Evolutionary conservation across 2,113 vertebrate species (phyloP).

Genomic region (Lophius piscatorius): DNA sequence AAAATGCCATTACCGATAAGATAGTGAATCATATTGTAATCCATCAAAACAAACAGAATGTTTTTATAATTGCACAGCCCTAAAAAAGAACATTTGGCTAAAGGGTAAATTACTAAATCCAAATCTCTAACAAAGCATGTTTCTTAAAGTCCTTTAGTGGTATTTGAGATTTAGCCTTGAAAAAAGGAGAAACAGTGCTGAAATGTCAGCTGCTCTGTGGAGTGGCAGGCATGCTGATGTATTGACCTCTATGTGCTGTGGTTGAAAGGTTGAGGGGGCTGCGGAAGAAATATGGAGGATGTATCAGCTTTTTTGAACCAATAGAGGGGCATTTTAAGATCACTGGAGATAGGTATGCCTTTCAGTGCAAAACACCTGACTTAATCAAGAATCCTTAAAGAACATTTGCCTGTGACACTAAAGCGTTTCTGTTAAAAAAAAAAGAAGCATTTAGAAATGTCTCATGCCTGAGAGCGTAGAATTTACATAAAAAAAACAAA

Average conservation of each 20-base stretch:
- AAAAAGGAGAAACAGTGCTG: constrained; percentile 29
- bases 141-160: constrained; percentile 25
- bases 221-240: constrained; percentile 64
- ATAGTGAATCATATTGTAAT: too few relatives aligned
- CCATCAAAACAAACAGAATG: too few relatives aligned
- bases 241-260: constrained; percentile 66
- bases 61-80: too few relatives aligned
- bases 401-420: too few relatives aligned
- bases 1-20: too few relatives aligned
- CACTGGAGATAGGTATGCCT: constrained; percentile 19
- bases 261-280: constrained; percentile 55
- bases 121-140: constrained; percentile 13
- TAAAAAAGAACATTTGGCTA: too few relatives aligned
- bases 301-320: constrained; percentile 44
- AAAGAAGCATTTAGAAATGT: too few relatives aligned
- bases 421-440: too few relatives aligned
- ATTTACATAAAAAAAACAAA: constrained; percentile 13
- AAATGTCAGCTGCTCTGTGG: constrained; percentile 69
- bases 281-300: constrained; percentile 37
- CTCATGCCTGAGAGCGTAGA: too few relatives aligned
- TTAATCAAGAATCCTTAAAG: constrained; percentile 16
- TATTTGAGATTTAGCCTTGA: constrained; percentile 43
- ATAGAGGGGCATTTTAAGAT: constrained; percentile 47
- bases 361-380: constrained; percentile 25
- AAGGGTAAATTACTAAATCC: too few relatives aligned